A percentile compares a stretch with the other conserved stretches of the same genome.
These are phyloP conservation scores for Desoria tigrina DNA, from an alignment of 2,888 invertebrate genomes.

Conservation along the genomic window DNA sequence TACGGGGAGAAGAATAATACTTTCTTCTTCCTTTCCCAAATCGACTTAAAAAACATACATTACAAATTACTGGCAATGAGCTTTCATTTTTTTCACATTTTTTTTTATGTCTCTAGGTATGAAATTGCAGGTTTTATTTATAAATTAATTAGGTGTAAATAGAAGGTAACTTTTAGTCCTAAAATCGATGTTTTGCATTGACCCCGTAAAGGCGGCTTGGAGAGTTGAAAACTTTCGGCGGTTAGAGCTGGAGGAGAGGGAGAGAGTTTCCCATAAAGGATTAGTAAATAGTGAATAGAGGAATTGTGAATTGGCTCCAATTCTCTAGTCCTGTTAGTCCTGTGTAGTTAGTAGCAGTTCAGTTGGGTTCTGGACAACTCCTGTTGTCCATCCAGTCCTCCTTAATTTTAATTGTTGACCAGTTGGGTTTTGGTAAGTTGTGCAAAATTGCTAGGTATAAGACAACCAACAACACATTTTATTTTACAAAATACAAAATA, in stretches of 20 bases:
- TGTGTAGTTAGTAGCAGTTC: too few species aligned
- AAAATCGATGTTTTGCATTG: neutral
- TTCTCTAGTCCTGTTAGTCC: neutral
- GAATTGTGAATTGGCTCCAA: neutral
- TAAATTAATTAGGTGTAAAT: too few species aligned
- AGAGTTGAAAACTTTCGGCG: conserved; percentile 2
- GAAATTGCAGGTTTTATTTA: too few species aligned
- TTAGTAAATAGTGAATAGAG: neutral
- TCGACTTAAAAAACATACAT: too few species aligned
- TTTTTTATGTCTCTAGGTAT: too few species aligned
- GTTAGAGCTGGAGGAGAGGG: neutral
- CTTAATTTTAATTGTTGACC: neutral
- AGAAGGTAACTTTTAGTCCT: too few species aligned
- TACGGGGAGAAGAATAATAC: too few species aligned
- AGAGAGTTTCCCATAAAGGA: neutral
- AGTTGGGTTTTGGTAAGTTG: neutral
- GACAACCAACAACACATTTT: neutral
- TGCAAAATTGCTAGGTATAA: neutral
- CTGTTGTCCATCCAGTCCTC: too few species aligned
- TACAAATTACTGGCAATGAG: too few species aligned
- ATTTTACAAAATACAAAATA: neutral
- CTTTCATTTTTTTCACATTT: too few species aligned
- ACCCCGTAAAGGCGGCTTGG: neutral
- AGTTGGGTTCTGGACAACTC: too few species aligned
- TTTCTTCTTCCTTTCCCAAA: too few species aligned